Evolutionary conservation across 1,140 invertebrate species (phyloP), one percentile per base, ranked within the genome.

Genomic region (Tribolium madens): DNA sequence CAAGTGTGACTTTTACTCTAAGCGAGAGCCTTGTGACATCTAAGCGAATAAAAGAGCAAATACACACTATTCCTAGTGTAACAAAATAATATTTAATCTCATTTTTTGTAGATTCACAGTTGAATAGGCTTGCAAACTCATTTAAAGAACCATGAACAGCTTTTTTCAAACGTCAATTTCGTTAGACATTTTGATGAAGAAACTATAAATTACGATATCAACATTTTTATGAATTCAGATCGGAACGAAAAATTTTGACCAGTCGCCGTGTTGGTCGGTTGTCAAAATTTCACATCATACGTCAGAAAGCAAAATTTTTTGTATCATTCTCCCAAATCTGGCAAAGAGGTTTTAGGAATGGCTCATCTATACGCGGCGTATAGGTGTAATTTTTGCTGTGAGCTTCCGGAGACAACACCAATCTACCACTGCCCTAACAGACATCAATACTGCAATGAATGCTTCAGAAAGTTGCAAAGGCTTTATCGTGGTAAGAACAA

Each of bases 391-490:
- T 64, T 80, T n/a, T 80, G 79, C 31, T 47, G 71, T 21, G 47
- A 71, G 2, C 17, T 60, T 10, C 52, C 70, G 6, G 76, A 78
- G 26, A 60, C 36, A 2, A 17, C 48, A 47, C 76, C 74, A 0
- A 31, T 80, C 46, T 78, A 75, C 48, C 46, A 75, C 52, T 80
- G 79, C 46, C 13, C 76, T 3, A 47, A 74, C 47, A 73, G 76
- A 5, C 76, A 80, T 47, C 52, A 75, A 12, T 76, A 52, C 73
- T 80, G 79, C 57, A 50, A 60, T 14, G 53, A 70, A 47, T 80
- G 79, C 53, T 76, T 68, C 21, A 50, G 73, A 13, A 69, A 76
- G 50, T 21, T 78, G 7, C 77, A 71, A 47, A 26, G 46, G 15
- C 21, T 31, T 9, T 60, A 42, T 12, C 73, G 71, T 57, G 76